A percentile compares a stretch with the other conserved stretches of the same genome.
Evolutionary conservation across 2,888 invertebrate genomes (phyloP).

Genomic region (Habroteleia sp.): DNA sequence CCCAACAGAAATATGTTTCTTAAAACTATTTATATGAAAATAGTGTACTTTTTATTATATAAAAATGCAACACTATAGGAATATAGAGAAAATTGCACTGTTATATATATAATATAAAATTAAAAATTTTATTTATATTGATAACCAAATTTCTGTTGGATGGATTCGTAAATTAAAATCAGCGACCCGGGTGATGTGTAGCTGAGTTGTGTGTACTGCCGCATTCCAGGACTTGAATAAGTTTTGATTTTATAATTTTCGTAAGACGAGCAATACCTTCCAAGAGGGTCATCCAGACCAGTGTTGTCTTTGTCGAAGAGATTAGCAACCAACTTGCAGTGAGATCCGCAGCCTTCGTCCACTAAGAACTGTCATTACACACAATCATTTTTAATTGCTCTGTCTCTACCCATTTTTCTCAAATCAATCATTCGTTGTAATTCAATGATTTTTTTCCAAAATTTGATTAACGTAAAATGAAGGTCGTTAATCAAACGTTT

Average conservation of each 20-base stretch:
- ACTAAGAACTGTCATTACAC: slow-evolving; percentile 83
- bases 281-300: slow-evolving; percentile 94
- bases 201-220: slow-evolving; percentile 28
- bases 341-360: slow-evolving; percentile 81
- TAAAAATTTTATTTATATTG: neutral
- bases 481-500: neutral
- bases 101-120: no score
- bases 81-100: no score
- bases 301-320: slow-evolving; percentile 96
- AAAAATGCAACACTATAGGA: no score
- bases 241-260: slow-evolving; percentile 12
- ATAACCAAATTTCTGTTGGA: slow-evolving; percentile 9
- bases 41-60: no score
- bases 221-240: slow-evolving; percentile 35
- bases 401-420: neutral
- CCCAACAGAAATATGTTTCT: slow-evolving; percentile 15
- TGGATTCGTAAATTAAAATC: slow-evolving; percentile 16
- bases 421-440: no score
- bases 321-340: slow-evolving; percentile 83
- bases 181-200: slow-evolving; percentile 19
- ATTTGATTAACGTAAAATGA: neutral
- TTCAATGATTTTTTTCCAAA: neutral
- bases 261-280: slow-evolving; percentile 87
- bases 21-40: neutral
- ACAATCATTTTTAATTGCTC: slow-evolving; percentile 48